These are phyloP conservation scores for Anolis carolinensis DNA, from an alignment of 2,113 vertebrate genomes.

Conservation along the genomic window DNA sequence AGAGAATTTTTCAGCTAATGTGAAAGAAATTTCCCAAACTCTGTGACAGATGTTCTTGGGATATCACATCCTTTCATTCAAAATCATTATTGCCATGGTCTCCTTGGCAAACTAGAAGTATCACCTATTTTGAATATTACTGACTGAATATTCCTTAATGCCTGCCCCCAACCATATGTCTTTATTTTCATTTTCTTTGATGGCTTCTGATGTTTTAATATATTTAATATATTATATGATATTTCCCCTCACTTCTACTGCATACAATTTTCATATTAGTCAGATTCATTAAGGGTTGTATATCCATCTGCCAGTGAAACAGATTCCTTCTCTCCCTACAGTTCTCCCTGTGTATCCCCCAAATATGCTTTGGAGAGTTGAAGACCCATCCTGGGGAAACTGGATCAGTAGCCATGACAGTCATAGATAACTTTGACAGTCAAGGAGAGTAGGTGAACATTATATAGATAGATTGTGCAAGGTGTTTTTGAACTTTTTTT, in stretches of 20 bases:
- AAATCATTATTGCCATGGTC: neutral
- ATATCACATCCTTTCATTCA: neutral
- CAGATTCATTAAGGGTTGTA: neutral
- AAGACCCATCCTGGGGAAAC: no score
- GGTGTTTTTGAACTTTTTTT: neutral
- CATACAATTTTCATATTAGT: neutral
- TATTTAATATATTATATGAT: no score
- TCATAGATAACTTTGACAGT: neutral
- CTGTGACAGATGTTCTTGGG: neutral
- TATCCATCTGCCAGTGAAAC: neutral
- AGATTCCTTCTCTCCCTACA: neutral
- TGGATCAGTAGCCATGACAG: neutral
- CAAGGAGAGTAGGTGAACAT: neutral
- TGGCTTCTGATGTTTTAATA: neutral
- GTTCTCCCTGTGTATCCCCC: no score
- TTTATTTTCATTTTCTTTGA: neutral
- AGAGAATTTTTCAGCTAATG: conserved; percentile 6
- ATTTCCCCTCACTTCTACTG: neutral
- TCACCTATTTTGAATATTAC: neutral
- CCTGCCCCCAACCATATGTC: neutral
- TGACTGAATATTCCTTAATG: neutral
- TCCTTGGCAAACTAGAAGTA: neutral
- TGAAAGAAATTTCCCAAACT: neutral
- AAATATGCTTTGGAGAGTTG: neutral
- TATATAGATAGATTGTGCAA: neutral